A percentile compares a stretch with the other conserved stretches of the same genome.
These are phyloP conservation scores for Pogoniulus pusillus DNA, from an alignment of 2,797 vertebrate species.

Conservation along the genomic window DNA sequence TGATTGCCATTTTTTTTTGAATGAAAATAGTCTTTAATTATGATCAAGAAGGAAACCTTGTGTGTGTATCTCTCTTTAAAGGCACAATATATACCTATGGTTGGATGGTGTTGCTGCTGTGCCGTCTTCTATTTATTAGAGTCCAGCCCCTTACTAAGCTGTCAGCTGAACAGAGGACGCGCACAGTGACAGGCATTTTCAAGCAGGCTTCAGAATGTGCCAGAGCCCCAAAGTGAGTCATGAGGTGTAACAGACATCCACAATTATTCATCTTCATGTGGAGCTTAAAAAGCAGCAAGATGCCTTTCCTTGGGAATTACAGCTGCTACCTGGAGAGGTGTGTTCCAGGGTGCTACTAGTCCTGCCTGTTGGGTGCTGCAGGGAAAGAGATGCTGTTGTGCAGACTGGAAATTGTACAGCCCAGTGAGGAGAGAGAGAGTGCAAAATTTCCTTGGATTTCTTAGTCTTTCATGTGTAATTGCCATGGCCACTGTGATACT, in stretches of 20 bases:
- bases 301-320: neutral
- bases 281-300: neutral
- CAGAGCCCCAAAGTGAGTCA: neutral
- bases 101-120: neutral
- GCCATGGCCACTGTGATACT: neutral
- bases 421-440: neutral
- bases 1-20: neutral
- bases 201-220: neutral
- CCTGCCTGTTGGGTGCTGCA: accelerated
- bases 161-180: neutral
- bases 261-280: neutral
- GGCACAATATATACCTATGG: neutral
- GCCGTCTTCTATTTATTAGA: neutral
- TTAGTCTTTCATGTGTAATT: neutral
- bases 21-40: neutral
- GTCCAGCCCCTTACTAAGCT: neutral
- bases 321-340: neutral
- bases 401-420: neutral
- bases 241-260: neutral
- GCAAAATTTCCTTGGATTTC: neutral
- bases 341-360: accelerated
- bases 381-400: neutral
- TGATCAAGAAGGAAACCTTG: neutral
- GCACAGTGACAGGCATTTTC: constrained; percentile 31
- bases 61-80: neutral